Base-by-base conservation (phyloP, 2,888 invertebrate species). In the Macaria notata region DNA sequence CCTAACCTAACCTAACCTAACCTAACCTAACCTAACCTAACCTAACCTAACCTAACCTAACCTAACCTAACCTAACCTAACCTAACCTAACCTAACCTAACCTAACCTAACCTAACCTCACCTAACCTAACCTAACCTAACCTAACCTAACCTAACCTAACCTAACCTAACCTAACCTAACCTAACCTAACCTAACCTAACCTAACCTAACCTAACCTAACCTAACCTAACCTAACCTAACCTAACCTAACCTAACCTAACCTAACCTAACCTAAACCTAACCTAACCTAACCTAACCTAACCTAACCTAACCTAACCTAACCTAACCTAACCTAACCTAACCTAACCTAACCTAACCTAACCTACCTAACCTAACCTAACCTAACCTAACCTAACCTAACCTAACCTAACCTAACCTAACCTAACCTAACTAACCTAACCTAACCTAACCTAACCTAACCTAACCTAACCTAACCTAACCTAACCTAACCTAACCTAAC, bases 351-450 rank as follows among this genome's bases (percentile, higher is more conserved):
- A 59, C 51, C 59, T 52, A 55, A 59, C 59, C 55, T 56, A 59
- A 59, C n/a, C n/a, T n/a, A n/a, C n/a, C n/a, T n/a, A n/a, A n/a
- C n/a, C n/a, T n/a, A n/a, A n/a, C n/a, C n/a, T 60, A 60, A 56
- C 56, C 60, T 56, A 56, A 56, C 59, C 56, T 53, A 56, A 56
- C 60, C 60, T 56, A 60, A 62, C 62, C 62, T 59, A 62, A 62
- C 62, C 62, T 62, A 53, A 53, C 53, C 53, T 53, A 53, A 53
- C 53, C 62, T 59, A 65, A 64, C 62, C 62, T 62, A 62, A 62
- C 62, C 65, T 62, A 62, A 65, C 65, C 62, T 62, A 65, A 65
- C 64, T 64, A 64, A 64, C 64, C 64, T 64, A 63, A 64, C 64
- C n/a, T n/a, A n/a, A n/a, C n/a, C 64, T 64, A 64, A 64, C 64